A percentile compares a stretch with the other conserved stretches of the same genome.
Evolutionary conservation across 2,113 vertebrate genomes (phyloP).

Genomic region (Hippocampus comes): DNA sequence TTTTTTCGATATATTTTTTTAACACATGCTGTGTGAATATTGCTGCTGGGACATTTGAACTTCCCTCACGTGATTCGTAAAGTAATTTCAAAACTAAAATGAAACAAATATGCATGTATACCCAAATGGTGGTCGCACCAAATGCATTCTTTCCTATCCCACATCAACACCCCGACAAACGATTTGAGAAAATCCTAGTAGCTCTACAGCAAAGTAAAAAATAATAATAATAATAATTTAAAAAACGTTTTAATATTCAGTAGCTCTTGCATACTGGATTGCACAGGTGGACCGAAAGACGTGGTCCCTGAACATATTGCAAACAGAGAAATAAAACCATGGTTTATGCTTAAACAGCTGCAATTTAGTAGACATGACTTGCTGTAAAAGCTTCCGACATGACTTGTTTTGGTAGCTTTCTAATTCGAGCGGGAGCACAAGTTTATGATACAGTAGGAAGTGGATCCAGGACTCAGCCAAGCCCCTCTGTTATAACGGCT

Average conservation of each 20-base stretch:
- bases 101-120: not conserved
- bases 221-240: too few species aligned
- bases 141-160: not conserved
- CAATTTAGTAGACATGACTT: slow-evolving; percentile 2
- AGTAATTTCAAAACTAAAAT: not conserved
- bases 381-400: slow-evolving; percentile 33
- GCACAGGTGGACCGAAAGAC: not conserved
- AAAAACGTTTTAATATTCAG: too few species aligned
- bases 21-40: not conserved
- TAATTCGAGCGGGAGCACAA: slow-evolving; percentile 31
- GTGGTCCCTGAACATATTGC: not conserved
- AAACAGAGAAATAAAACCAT: not conserved
- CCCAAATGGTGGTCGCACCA: not conserved
- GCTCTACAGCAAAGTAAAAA: too few species aligned
- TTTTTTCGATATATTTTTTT: not conserved
- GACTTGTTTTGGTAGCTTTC: slow-evolving; percentile 42
- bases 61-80: not conserved
- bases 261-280: not conserved
- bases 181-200: not conserved
- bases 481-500: slow-evolving; percentile 56
- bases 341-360: not conserved
- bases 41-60: not conserved
- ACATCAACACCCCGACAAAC: not conserved
- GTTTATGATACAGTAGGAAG: slow-evolving; percentile 67
- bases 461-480: slow-evolving; percentile 55